Evolutionary conservation across 1,140 invertebrate genomes (phyloP), one percentile per base, ranked within the genome.

Genomic region (Meloidogyne hapla): DNA sequence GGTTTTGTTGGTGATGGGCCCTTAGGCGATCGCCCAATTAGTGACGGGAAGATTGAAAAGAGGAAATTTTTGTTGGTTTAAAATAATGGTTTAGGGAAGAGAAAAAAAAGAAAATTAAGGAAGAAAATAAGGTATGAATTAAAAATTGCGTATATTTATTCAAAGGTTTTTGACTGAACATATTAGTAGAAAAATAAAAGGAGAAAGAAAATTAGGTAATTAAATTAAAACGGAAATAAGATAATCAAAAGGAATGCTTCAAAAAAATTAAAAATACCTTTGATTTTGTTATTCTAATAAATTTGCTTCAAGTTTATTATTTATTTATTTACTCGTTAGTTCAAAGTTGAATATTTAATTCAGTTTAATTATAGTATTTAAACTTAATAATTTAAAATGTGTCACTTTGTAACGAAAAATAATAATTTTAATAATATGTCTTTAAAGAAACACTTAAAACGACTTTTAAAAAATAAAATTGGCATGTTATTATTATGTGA

Each of bases 41-140:
- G 68, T 70, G 68, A 70, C 68, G 68, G 18, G 40, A 70, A 70
- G 68, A 48, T 70, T 70, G 33, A 28, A 61, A 38, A 28, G 68
- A 61, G 28, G 42, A 70, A 70, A 38, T 61, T 45, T 56, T 40
- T n/a, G 45, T 64, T 64, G 62, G 62, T 23, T 23, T 33, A n/a
- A 61, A 26, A 61, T 25, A 70, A 40, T 45, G 33, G 18, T 67
- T 26, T 8, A 61, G 18, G 40, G 25, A 38, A 38, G 40, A 42
- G 23, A 70, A 42, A 21, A 28, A 28, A n/a, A n/a, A n/a, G n/a
- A n/a, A n/a, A n/a, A 56, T 26, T 40, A 56, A 25, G 33, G 28
- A 26, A 38, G 26, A 48, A 48, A 56, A 45, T 38, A 68, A 10
- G 1, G 42, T 8, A n/a, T 56, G 48, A n/a, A 56, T n/a, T n/a